phyloP scores from a whole-genome alignment of 1,140 invertebrate genomes.

The Megathymus violae region DNA sequence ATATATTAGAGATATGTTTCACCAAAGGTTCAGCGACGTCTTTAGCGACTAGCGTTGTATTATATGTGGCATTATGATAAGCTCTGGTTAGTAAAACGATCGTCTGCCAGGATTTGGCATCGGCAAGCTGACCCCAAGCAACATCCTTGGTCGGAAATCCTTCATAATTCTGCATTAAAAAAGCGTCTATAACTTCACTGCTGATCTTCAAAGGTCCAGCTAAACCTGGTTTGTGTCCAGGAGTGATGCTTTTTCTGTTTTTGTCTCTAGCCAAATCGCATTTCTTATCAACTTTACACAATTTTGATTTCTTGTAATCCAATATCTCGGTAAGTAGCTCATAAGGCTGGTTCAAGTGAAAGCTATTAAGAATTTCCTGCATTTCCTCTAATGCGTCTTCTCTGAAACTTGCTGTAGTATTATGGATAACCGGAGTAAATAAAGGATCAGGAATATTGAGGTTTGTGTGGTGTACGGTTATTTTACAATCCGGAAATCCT shows the following conservation, averaged over 20 bases:
- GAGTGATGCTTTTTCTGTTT: constrained; percentile 46
- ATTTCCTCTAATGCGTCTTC: constrained; percentile 55
- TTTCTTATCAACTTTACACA: constrained; percentile 50
- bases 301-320: constrained; percentile 55
- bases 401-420: constrained; percentile 50
- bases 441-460: constrained; percentile 52
- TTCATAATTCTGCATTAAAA: constrained; percentile 73
- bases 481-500: constrained; percentile 59
- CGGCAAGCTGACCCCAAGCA: constrained; percentile 66
- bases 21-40: constrained; percentile 62
- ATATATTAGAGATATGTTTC: constrained; percentile 51
- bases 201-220: constrained; percentile 61
- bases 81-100: constrained; percentile 50
- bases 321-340: constrained; percentile 53
- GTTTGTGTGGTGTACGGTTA: constrained; percentile 52
- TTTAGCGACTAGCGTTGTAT: constrained; percentile 52
- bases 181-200: constrained; percentile 64
- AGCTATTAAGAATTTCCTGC: constrained; percentile 46
- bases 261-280: constrained; percentile 57
- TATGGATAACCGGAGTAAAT: constrained; percentile 66
- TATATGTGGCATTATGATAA: constrained; percentile 66
- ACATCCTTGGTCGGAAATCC: constrained; percentile 55
- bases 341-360: constrained; percentile 55
- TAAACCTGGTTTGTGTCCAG: constrained; percentile 57
- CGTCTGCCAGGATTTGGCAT: constrained; percentile 46